Percentiles rank a stretch among this genome's conserved stretches.
Evolutionary conservation across 2,113 vertebrate genomes (phyloP).

Genomic region (Pseudorasbora parva): DNA sequence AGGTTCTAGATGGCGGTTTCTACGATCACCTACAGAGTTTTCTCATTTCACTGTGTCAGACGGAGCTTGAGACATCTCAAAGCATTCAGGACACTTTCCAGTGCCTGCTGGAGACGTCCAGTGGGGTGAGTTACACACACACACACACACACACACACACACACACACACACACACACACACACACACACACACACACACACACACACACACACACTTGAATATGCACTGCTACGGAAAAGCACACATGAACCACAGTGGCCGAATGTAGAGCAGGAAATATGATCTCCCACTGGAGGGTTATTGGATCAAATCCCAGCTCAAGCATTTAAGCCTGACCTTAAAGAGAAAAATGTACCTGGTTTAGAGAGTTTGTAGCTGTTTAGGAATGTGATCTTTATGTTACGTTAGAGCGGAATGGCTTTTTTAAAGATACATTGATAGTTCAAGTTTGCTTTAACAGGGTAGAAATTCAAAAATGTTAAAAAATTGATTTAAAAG

Average conservation of each 20-base stretch:
- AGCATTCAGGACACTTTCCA: slow-evolving; percentile 88
- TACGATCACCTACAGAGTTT: slow-evolving; percentile 93
- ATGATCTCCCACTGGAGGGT: slow-evolving; percentile 45
- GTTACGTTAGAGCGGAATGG: not conserved
- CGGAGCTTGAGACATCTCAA: slow-evolving; percentile 88
- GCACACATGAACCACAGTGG: slow-evolving; percentile 15
- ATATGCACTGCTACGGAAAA: slow-evolving; percentile 28
- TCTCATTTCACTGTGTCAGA: slow-evolving; percentile 91
- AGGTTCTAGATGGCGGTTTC: slow-evolving; percentile 90
- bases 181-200: not conserved
- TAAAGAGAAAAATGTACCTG: slow-evolving; percentile 14
- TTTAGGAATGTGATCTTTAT: not conserved
- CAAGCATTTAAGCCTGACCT: not conserved
- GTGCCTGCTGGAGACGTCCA: slow-evolving; percentile 86
- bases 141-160: not conserved
- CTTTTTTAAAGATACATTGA: not conserved
- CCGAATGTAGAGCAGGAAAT: slow-evolving; percentile 42
- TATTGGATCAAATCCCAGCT: slow-evolving; percentile 37
- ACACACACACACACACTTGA: slow-evolving; percentile 16
- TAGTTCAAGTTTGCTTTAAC: not conserved
- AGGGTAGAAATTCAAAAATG: not conserved
- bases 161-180: too few relatives aligned
- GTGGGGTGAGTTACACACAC: slow-evolving; percentile 77
- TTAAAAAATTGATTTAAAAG: not conserved
- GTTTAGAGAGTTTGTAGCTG: not conserved